Evolutionary conservation across 2,797 vertebrate species (phyloP), one percentile per base, ranked within the genome.

Genomic region (Tachyglossus aculeatus): DNA sequence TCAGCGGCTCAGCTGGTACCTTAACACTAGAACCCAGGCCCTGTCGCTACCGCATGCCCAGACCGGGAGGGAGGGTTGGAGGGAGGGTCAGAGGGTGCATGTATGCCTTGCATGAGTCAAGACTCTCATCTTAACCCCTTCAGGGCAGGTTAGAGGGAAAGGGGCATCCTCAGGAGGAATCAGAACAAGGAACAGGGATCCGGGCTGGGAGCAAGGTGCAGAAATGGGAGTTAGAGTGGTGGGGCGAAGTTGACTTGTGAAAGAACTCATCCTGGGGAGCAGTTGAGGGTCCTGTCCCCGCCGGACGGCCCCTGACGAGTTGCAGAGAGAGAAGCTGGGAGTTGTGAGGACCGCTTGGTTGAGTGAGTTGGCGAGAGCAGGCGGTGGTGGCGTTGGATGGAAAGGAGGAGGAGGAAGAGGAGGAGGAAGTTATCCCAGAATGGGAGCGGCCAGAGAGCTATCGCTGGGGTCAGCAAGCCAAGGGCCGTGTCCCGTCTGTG

Each of bases 1-100:
- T 91, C 59, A 82, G 89, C 82, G 71, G 82, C 90, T 86, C 67
- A 79, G 88, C 88, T 92, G 88, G 71, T 72, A 62, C 78, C 80
- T 88, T 93, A 93, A 93, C 92, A 82, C 86, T 66, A 75, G 83
- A 79, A 59, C 74, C 67, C 43, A 0, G 5, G 79, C 82, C 86
- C 89, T 83, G 73, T 86, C 21, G 85, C 89, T 88, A 52, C 61
- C 89, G 92, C 92, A 93, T 93, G 92, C 48, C 31, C 43, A 78
- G 82, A 66, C 9, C 0, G 14, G 59, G 61, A 45, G 71, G 74
- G 67, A 25, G 65, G 68, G 77, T 57, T 52, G 56, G n/a, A 22
- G 38, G 67, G 71, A 64, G 47, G 85, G 56, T 68, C 76, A 80
- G 75, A 0, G 24, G n/a, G 67, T 90, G 92, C 81, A 82, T 45